A percentile compares a stretch with the other conserved stretches of the same genome.
phyloP scores from a whole-genome alignment of 1,140 invertebrate genomes.

The Agrilus planipennis region DNA sequence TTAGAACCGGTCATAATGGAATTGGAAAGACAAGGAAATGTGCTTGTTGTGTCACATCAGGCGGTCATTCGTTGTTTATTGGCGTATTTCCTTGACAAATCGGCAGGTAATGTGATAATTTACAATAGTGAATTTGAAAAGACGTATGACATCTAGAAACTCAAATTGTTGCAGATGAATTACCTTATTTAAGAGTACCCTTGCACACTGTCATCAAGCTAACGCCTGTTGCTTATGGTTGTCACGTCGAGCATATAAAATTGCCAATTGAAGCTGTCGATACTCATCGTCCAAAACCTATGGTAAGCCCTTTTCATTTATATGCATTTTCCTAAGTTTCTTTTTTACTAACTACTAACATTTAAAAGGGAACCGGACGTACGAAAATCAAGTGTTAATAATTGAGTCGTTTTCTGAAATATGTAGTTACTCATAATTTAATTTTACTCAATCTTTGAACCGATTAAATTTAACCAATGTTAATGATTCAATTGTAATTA shows the following conservation, averaged over 20 bases:
- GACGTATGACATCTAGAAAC: too few relatives aligned
- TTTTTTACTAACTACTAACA: background rate
- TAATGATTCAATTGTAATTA: background rate
- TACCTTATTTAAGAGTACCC: constrained; percentile 86
- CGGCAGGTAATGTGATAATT: constrained; percentile 77
- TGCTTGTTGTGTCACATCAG: constrained; percentile 96
- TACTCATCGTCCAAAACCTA: constrained; percentile 81
- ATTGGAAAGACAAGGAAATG: constrained; percentile 94
- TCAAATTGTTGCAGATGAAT: constrained; percentile 67
- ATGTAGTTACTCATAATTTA: constrained; percentile 2
- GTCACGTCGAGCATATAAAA: constrained; percentile 83
- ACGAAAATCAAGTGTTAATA: too few relatives aligned
- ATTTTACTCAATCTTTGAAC: constrained; percentile 1
- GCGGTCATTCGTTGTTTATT: constrained; percentile 93
- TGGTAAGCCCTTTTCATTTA: constrained; percentile 41
- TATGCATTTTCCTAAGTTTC: constrained; percentile 1
- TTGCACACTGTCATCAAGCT: constrained; percentile 96
- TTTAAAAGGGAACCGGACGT: too few relatives aligned
- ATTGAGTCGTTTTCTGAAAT: too few relatives aligned
- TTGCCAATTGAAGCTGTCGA: constrained; percentile 86
- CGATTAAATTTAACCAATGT: background rate
- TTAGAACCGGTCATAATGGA: constrained; percentile 99
- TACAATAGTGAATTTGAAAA: too few relatives aligned
- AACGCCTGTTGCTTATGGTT: constrained; percentile 95
- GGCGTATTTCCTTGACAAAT: constrained; percentile 96